phyloP scores from a whole-genome alignment of 2,113 vertebrate species.

The Hemiprocne comata region DNA sequence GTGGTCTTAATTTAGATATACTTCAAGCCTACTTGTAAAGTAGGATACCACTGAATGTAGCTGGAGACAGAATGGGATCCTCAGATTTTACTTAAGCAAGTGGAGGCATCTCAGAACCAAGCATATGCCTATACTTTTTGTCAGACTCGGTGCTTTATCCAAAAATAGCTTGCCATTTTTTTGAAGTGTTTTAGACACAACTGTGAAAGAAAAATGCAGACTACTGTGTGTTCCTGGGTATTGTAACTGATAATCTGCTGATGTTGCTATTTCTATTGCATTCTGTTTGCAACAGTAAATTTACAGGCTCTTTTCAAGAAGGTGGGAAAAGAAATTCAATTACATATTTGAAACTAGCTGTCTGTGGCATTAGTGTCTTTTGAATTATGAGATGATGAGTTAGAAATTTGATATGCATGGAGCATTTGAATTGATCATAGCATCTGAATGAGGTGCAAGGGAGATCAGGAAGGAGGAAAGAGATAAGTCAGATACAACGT shows the following conservation, averaged over 20 bases:
- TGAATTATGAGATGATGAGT: neutral
- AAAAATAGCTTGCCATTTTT: slow-evolving; percentile 42
- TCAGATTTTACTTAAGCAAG: neutral
- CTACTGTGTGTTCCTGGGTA: slow-evolving; percentile 19
- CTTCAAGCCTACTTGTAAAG: neutral
- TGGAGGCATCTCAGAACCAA: neutral
- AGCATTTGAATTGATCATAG: neutral
- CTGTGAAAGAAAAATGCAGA: slow-evolving; percentile 2
- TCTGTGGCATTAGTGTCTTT: neutral
- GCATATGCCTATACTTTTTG: neutral
- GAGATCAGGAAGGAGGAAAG: neutral
- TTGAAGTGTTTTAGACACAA: neutral
- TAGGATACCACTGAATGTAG: rapidly evolving
- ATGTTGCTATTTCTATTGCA: slow-evolving; percentile 20
- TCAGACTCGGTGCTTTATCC: slow-evolving; percentile 1
- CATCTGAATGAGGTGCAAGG: neutral
- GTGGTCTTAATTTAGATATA: neutral
- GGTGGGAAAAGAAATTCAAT: neutral
- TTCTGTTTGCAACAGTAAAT: slow-evolving; percentile 32
- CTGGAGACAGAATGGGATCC: neutral
- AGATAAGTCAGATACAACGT: neutral
- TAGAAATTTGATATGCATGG: neutral
- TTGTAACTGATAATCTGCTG: slow-evolving; percentile 51
- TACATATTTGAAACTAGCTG: neutral
- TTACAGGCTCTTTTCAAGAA: neutral